Conservation (phyloP, 2,113 vertebrate species). For the Myotis davidii region DNA sequence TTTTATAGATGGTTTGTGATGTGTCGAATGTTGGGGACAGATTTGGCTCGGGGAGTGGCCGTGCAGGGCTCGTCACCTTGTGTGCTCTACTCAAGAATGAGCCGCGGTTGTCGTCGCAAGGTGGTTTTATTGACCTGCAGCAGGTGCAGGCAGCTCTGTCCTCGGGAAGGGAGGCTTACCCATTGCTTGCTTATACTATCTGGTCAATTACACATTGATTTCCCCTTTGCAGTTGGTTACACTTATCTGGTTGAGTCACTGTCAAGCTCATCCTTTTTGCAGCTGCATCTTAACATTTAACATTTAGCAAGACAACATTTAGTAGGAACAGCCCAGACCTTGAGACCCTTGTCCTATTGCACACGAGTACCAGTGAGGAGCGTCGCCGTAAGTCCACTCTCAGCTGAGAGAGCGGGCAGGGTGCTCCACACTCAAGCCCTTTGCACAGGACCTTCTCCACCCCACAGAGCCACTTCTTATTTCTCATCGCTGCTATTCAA, state of each 20-base stretch:
- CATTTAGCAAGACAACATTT: background rate
- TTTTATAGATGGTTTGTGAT: background rate
- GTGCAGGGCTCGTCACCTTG: background rate
- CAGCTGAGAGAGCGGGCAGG: background rate
- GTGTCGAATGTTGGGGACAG: background rate
- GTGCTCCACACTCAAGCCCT: background rate
- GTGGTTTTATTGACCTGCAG: background rate
- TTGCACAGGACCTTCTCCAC: background rate
- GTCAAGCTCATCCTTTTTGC: background rate
- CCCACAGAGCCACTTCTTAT: conserved; percentile 41
- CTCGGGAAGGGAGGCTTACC: background rate
- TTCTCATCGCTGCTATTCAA: conserved; percentile 56
- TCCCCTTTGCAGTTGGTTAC: background rate
- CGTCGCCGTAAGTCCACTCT: background rate
- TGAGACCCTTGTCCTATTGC: background rate
- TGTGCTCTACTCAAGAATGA: background rate
- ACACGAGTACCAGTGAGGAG: background rate
- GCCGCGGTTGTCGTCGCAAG: background rate
- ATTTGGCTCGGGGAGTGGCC: background rate
- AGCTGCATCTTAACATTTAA: background rate
- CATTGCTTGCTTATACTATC: background rate
- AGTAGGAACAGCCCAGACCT: background rate
- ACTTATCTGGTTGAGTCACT: background rate
- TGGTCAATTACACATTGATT: background rate
- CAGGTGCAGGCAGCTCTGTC: background rate